These are phyloP conservation scores for Drosophila yakuba DNA, from an alignment of 1,140 invertebrate genomes.

Conservation along the genomic window DNA sequence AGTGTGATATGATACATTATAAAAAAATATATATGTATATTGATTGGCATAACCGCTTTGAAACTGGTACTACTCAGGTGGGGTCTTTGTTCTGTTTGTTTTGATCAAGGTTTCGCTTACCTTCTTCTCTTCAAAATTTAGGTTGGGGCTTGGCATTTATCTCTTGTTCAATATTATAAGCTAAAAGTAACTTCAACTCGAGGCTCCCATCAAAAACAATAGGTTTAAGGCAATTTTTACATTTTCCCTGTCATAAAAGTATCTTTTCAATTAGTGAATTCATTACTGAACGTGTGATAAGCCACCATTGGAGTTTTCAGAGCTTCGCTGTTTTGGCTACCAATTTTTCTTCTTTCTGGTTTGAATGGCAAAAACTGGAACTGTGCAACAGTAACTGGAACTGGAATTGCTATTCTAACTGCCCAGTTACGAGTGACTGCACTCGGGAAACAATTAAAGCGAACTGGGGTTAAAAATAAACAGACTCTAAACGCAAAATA, in stretches of 20 bases:
- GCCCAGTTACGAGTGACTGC: constrained; percentile 71
- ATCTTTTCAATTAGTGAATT: constrained; percentile 32
- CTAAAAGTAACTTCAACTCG: not conserved
- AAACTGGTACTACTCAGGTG: constrained; percentile 52
- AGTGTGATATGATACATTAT: constrained; percentile 47
- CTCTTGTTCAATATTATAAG: constrained; percentile 8
- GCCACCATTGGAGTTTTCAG: constrained; percentile 10
- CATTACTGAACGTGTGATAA: constrained; percentile 21
- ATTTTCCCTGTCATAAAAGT: constrained; percentile 4
- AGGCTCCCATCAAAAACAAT: not conserved
- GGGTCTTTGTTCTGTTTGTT: constrained; percentile 49
- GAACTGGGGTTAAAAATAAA: constrained; percentile 43
- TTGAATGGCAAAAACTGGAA: constrained; percentile 43
- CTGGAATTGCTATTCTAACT: constrained; percentile 41
- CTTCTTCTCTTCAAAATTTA: constrained; percentile 43
- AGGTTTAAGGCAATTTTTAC: constrained; percentile 15
- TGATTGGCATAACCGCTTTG: constrained; percentile 55
- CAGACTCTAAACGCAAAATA: constrained; percentile 38
- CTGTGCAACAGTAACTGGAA: constrained; percentile 35
- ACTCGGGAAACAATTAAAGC: constrained; percentile 65
- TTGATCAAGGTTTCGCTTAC: constrained; percentile 51
- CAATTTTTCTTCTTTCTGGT: constrained; percentile 20
- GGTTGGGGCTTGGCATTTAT: constrained; percentile 22
- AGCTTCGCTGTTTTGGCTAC: constrained; percentile 2
- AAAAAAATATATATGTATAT: constrained; percentile 31